Evolutionary conservation across 2,113 vertebrate genomes (phyloP), one percentile per base, ranked within the genome.

Genomic region (Zosterops borbonicus): DNA sequence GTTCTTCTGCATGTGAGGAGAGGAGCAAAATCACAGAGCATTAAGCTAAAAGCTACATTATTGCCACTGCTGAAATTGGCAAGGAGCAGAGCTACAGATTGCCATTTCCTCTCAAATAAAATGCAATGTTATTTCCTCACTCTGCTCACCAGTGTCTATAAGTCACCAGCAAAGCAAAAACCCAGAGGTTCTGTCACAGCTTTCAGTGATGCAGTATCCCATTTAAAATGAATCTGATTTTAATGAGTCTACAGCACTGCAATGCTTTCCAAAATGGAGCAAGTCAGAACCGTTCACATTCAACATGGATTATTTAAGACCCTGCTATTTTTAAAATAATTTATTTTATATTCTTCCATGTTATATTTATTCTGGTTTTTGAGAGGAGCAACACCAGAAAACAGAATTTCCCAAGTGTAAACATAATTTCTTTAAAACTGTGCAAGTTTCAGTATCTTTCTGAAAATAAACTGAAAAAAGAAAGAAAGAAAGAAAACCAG

Each of bases 1-100:
- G 0, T 99, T 99, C 98, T 99, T 99, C 99, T 99, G 97, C 50
- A 59, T 6, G 20, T 17, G 71, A 41, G 74, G 52, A 35, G 53
- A 87, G 59, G 64, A 49, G 75, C 68, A 93, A 80, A 89, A 94
- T 56, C 75, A 65, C 41, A 52, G 94, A 96, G 87, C 90, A 80
- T 97, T 76, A 77, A 50, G 77, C 84, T 92, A 83, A 95, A 95
- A 91, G 87, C 69, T 76, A 52, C 82, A 64, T 96, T 89, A 96
- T 22, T 79, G 91, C 46, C 56, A 39, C 56, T 59, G 89, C 69
- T 87, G 69, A 93, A 96, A 81, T 5, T 44, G 62, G 68, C 47
- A 62, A 86, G 87, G 42, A 94, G 64, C 25, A 1, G 18, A 53
- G 55, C 44, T 50, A 69, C 14, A 14, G 71, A 77, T 89, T 80